Evolutionary conservation across 2,113 vertebrate species (phyloP), one percentile per base, ranked within the genome.

Genomic region (Oncorhynchus kisutch): DNA sequence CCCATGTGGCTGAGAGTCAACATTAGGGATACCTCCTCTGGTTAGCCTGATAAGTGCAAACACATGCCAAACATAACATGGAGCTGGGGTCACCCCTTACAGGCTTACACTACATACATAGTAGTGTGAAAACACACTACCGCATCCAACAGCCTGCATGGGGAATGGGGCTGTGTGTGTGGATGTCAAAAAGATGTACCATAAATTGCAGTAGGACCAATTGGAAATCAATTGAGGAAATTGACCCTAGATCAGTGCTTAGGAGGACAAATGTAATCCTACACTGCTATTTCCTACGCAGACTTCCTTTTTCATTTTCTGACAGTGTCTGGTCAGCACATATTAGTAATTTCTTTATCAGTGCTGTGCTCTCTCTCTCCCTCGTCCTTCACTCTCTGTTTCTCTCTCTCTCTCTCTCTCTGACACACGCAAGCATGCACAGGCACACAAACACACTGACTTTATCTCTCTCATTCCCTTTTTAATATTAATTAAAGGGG

Each of bases 271-370:
- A 45, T 45, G 39, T 45, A 45, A 45, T 45, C 9, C 39, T 45
- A 45, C 9, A 45, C 39, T 45, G 62, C 62, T 64, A 8, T 27
- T 67, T 31, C 66, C 72, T n/a, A 2, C 2, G 76, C 76, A 72
- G 68, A 75, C 73, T 79, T 82, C 78, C 89, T 91, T 89, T 88
- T 85, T 91, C 87, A 88, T 82, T 82, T 83, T 84, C 85, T 65
- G 67, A 62, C 45, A 12, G 39, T 51, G 31, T 83, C 82, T 86
- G 84, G 82, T 73, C 81, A 75, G 69, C 83, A 89, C 90, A 88
- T 87, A 74, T 90, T 85, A 88, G 86, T 45, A 45, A 45, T 45
- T 86, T 90, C 79, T 88, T 91, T 91, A 88, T 91, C 88, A 83
- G 27, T 27, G 27, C 27, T 27, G 76, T 27, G 16, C n/a, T 31